Evolutionary conservation across 2,888 invertebrate genomes (phyloP).

Genomic region (Saturnia pavonia): DNA sequence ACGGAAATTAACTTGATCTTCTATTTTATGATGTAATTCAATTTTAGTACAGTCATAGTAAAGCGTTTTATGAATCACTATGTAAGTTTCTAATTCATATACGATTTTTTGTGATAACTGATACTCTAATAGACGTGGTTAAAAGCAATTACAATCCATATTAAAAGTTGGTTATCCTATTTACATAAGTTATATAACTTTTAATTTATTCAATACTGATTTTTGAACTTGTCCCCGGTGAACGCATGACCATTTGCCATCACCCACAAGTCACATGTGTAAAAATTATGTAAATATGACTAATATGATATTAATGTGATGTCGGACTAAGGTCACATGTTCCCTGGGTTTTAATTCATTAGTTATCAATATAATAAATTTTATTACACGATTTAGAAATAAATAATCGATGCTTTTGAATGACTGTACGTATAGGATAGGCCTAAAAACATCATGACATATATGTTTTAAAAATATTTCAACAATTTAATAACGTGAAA

Average conservation of each 20-base stretch:
- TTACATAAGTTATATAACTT: no score
- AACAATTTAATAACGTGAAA: conserved; percentile 35
- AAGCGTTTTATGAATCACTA: conserved; percentile 26
- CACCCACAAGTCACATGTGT: no score
- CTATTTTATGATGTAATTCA: conserved; percentile 28
- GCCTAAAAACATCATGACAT: conserved; percentile 65
- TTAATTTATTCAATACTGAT: neutral
- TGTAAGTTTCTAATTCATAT: neutral
- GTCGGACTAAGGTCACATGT: no score
- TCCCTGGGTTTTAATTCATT: neutral
- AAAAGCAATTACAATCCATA: neutral
- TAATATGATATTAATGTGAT: no score
- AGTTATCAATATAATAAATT: neutral
- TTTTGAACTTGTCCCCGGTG: neutral
- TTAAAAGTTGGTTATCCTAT: neutral
- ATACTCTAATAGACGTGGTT: neutral
- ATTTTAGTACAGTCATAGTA: conserved; percentile 21
- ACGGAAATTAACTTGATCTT: conserved; percentile 39
- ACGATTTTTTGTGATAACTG: conserved; percentile 10
- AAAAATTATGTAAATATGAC: no score
- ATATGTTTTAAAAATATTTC: conserved; percentile 35
- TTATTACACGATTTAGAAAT: neutral
- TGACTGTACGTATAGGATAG: conserved; percentile 42
- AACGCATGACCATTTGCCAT: no score
- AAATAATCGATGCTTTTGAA: conserved; percentile 10